Evolutionary conservation across 92 coral and sea anemone genomes (phyloP).

Genomic region (Metridium senile): DNA sequence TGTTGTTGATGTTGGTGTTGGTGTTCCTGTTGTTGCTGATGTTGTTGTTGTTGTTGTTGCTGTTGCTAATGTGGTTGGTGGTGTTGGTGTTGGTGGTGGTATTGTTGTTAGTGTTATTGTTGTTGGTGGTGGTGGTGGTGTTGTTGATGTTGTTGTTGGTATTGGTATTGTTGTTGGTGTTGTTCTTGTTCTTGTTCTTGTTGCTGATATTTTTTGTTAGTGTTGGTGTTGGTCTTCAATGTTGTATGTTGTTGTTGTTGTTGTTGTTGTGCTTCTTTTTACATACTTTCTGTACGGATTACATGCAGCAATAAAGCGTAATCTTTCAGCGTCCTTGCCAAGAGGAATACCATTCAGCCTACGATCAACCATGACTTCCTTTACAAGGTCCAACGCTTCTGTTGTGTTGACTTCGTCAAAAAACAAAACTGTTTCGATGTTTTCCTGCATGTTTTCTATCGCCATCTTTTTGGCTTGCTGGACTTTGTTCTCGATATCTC

Average conservation of each 20-base stretch:
- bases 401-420: slow-evolving; percentile 91
- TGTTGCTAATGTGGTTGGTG: too few relatives aligned
- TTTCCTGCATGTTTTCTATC: slow-evolving; percentile 34
- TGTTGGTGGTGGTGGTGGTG: too few relatives aligned
- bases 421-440: slow-evolving; percentile 70
- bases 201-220: too few relatives aligned
- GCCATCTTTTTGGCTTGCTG: slow-evolving; percentile 78
- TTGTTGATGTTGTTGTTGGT: too few relatives aligned
- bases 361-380: slow-evolving; percentile 87
- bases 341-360: slow-evolving; percentile 64
- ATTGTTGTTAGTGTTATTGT: too few relatives aligned
- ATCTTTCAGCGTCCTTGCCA: slow-evolving; percentile 49
- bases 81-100: too few relatives aligned
- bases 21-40: too few relatives aligned
- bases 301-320: slow-evolving; percentile 83
- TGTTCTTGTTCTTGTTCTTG: too few relatives aligned
- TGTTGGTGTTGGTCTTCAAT: not conserved
- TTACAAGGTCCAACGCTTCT: slow-evolving; percentile 79
- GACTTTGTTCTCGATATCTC: slow-evolving; percentile 76
- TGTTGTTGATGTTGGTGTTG: too few relatives aligned
- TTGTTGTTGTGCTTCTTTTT: not conserved
- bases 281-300: slow-evolving; percentile 79
- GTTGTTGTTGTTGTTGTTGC: too few relatives aligned
- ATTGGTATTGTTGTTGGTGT: too few relatives aligned
- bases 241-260: not conserved